Evolutionary conservation across 2,888 invertebrate genomes (phyloP), one percentile per base, ranked within the genome.

Genomic region (Ochlodes sylvanus): DNA sequence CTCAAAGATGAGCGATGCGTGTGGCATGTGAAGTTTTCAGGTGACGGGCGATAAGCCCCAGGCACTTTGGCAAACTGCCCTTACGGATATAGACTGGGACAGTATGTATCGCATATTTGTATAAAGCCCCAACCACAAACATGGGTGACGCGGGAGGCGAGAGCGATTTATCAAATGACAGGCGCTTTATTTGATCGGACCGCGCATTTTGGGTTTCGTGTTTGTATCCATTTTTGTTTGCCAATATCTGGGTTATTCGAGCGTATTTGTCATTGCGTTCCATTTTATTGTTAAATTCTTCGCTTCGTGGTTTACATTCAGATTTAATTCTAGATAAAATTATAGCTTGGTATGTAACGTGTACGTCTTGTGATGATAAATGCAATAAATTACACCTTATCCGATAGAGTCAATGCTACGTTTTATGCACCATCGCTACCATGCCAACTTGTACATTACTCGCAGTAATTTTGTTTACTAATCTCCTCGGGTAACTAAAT

Each of bases 71-170:
- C 91, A 91, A 42, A 15, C 65, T 90, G 91, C 91, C 91, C 83
- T 88, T 76, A 88, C 91, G 84, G 84, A 90, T 90, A 89, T 92
- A 92, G 90, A 81, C 83, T 76, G 82, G 80, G 84, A 85, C 83
- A 80, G 76, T 75, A 73, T 79, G 80, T 78, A 76, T 77, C 82
- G 78, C 81, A 81, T 82, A 76, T 79, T 76, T 73, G 70, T 69
- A 67, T 73, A 72, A 73, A 72, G 69, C 68, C 64, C 54, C 63
- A 38, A 55, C 67, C 69, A 74, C 75, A 69, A 69, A 73, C 73
- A 77, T 70, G 69, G 69, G 71, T 71, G 75, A 70, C 71, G 75
- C 74, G 76, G 67, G 55, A 71, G 75, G 75, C 77, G 67, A 55
- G 14, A 60, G 66, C 60, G 66, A 41, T 60, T 66, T 19, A 60